phyloP scores from a whole-genome alignment of 2,888 invertebrate genomes.

The Polietes domitor region DNA sequence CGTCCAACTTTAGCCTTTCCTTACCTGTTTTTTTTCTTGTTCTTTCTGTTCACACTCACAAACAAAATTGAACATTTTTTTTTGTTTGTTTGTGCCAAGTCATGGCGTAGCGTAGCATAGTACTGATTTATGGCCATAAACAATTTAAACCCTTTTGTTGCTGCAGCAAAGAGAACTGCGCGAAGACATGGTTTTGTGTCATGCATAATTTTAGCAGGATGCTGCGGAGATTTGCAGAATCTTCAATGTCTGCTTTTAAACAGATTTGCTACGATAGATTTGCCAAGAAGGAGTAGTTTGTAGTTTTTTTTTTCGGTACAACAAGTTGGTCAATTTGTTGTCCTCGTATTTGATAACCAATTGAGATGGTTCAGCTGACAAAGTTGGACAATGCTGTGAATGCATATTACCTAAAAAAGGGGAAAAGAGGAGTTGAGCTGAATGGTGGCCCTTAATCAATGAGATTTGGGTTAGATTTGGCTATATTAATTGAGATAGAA shows the following conservation, averaged over 20 bases:
- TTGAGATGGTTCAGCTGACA: too few species aligned
- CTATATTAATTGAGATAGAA: too few species aligned
- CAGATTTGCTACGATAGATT: neutral
- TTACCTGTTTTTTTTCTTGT: too few species aligned
- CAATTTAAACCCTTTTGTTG: slow-evolving; percentile 64
- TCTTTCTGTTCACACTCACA: slow-evolving; percentile 22
- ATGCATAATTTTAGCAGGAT: slow-evolving; percentile 54
- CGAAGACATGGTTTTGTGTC: slow-evolving; percentile 61
- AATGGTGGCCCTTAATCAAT: too few species aligned
- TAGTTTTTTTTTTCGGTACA: neutral
- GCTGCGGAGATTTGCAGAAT: neutral
- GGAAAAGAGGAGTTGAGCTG: too few species aligned
- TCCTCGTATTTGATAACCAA: neutral
- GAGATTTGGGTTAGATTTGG: too few species aligned
- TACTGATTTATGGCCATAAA: slow-evolving; percentile 66
- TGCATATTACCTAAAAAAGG: too few species aligned
- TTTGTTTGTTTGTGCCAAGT: slow-evolving; percentile 46
- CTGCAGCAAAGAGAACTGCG: neutral
- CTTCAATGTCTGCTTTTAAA: neutral
- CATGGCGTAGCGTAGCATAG: slow-evolving; percentile 43
- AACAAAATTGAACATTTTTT: neutral
- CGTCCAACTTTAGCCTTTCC: slow-evolving; percentile 6
- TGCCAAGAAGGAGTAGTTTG: neutral
- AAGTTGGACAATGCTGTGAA: too few species aligned
- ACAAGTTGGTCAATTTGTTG: neutral